Base-by-base conservation (phyloP, 2,797 vertebrate genomes). In the Sebastes elongatus region DNA sequence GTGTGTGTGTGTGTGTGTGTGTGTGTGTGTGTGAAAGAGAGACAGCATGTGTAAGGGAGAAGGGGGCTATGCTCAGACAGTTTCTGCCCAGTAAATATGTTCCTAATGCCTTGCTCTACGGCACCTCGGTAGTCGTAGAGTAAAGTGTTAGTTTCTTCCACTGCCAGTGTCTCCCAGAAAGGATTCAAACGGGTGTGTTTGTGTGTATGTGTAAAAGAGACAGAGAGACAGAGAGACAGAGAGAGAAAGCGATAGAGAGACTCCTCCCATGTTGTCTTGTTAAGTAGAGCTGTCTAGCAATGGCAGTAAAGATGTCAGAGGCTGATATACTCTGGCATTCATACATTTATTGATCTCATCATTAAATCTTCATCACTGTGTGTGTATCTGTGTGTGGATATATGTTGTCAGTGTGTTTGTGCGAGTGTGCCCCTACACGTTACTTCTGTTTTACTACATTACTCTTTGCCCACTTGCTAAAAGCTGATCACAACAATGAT, bases 271-370 rank as follows among this genome's bases (percentile, higher is more conserved):
- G 62, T 73, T 90, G 88, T 87, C 89, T 91, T 90, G 81, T 92
- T 87, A 90, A 92, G 89, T 83, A 83, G 86, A 92, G 83, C 88
- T 80, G 87, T 91, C 89, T 84, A 73, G 70, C 61, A 78, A 74
- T 68, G 76, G 89, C 85, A 86, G 88, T 95, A 95, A 96, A 95
- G 87, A 93, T 95, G 94, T 94, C 93, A 85, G 81, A 87, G 68
- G 77, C 93, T 93, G 93, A 93, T 94, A 86, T 94, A 90, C 91
- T 93, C 89, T 94, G 93, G 94, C 94, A 95, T 95, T 95, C 93
- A 94, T 94, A 93, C 94, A 94, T 94, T 94, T 96, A 96, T 96
- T 92, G 94, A 96, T 95, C 94, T 92, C 89, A 91, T 95, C 93
- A 96, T 96, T 95, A 95, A 95, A 96, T 96, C 94, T 94, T 94